phyloP scores from a whole-genome alignment of 2,113 vertebrate genomes.

The Burhinus oedicnemus region DNA sequence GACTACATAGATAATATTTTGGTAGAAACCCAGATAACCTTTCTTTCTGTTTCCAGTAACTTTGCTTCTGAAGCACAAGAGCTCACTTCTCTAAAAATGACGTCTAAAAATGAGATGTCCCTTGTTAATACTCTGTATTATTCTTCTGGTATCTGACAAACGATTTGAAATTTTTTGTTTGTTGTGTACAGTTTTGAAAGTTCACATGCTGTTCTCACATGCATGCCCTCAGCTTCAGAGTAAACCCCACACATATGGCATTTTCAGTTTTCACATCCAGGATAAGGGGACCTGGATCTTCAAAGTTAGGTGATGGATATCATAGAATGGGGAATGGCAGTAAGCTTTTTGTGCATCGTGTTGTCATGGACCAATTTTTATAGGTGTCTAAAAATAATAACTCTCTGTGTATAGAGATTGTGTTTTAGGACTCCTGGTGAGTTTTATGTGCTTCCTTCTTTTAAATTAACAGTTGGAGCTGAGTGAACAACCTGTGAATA shows the following conservation, averaged over 20 bases:
- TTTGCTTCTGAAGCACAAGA: not conserved
- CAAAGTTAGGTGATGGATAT: not conserved
- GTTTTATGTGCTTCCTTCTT: conserved; percentile 16
- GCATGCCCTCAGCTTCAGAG: not conserved
- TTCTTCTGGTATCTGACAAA: not conserved
- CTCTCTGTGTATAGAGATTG: not conserved
- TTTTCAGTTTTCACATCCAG: not conserved
- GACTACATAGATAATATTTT: not conserved
- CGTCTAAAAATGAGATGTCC: not conserved
- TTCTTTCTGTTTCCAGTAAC: not conserved
- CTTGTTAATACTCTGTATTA: not conserved
- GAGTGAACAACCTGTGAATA: conserved; percentile 21
- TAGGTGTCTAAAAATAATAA: conserved; percentile 24
- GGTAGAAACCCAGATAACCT: not conserved
- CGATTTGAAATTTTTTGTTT: not conserved
- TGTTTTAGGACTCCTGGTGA: conserved; percentile 37
- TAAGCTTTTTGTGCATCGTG: not conserved
- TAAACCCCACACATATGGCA: not conserved
- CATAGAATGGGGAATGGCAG: not conserved
- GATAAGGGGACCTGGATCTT: no score
- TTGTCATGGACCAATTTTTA: not conserved
- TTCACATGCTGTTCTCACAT: not conserved
- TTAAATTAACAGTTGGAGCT: conserved; percentile 52
- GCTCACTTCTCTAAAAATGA: not conserved
- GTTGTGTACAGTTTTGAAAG: not conserved